Percentiles rank a stretch among this genome's conserved stretches.
These are phyloP conservation scores for Polyergus mexicanus DNA, from an alignment of 1,140 invertebrate species.

Conservation along the genomic window DNA sequence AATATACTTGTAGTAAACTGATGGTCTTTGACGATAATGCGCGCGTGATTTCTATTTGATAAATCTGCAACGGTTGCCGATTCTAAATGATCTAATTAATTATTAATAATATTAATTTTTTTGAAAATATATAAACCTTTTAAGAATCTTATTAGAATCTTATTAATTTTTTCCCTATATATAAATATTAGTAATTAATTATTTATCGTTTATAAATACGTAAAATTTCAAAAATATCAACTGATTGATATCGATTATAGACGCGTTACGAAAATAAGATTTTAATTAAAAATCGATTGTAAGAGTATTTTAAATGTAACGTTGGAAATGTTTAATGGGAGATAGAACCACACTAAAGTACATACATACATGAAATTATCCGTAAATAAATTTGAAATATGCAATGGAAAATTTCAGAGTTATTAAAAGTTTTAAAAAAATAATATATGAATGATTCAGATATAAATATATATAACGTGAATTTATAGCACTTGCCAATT, in stretches of 20 bases:
- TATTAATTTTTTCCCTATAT: neutral
- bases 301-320: neutral
- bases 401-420: too few species aligned
- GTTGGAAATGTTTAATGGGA: neutral
- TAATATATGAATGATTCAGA: neutral
- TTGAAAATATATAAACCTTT: neutral
- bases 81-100: neutral
- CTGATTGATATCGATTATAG: neutral
- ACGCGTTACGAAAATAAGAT: too few species aligned
- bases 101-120: neutral
- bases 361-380: neutral
- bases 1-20: constrained; percentile 20
- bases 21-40: neutral
- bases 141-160: too few species aligned
- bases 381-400: neutral
- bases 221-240: constrained; percentile 3
- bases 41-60: neutral
- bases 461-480: neutral
- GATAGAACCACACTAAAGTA: neutral
- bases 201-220: neutral
- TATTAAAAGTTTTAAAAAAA: too few species aligned
- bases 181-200: neutral
- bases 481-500: neutral
- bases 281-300: neutral
- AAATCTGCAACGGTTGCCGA: neutral